Evolutionary conservation across 1,140 invertebrate genomes (phyloP).

Genomic region (Goniozus legneri): DNA sequence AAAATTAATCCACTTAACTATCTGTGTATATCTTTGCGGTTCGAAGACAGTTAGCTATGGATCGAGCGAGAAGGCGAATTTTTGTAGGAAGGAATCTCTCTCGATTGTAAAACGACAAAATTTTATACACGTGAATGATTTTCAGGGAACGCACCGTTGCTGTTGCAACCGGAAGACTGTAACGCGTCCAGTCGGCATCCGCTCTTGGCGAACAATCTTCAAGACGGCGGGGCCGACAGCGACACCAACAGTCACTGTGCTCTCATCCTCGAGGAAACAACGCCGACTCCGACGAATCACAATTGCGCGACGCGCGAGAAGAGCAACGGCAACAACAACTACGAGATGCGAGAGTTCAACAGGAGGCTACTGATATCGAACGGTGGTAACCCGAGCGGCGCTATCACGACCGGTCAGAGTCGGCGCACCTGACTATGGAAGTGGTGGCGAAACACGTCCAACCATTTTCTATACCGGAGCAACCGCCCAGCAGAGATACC

Average conservation of each 20-base stretch:
- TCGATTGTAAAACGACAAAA: too few relatives aligned
- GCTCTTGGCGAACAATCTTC: conserved; percentile 50
- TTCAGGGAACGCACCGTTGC: conserved; percentile 40
- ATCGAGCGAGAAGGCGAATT: too few relatives aligned
- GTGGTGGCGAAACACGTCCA: conserved; percentile 45
- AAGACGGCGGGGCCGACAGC: conserved; percentile 60
- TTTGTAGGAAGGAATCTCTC: too few relatives aligned
- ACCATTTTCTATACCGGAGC: conserved; percentile 42
- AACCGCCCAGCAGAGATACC: conserved; percentile 43
- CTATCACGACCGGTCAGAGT: conserved; percentile 34
- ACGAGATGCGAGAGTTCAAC: conserved; percentile 67
- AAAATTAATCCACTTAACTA: too few relatives aligned
- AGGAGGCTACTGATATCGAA: conserved; percentile 44
- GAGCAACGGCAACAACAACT: conserved; percentile 73
- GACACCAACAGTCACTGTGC: conserved; percentile 66
- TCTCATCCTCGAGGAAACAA: conserved; percentile 55
- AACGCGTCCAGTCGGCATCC: conserved; percentile 41
- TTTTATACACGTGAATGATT: too few relatives aligned
- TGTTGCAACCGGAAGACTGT: conserved; percentile 41
- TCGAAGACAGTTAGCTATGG: too few relatives aligned
- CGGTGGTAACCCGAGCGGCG: conserved; percentile 34
- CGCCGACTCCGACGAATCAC: conserved; percentile 34
- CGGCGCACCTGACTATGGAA: conserved; percentile 53
- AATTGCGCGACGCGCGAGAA: conserved; percentile 55
- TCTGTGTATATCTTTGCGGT: too few relatives aligned